Evolutionary conservation across 35 echinoderm and acorn worm genomes (phyloP).

Genomic region (Chiridota heheva): DNA sequence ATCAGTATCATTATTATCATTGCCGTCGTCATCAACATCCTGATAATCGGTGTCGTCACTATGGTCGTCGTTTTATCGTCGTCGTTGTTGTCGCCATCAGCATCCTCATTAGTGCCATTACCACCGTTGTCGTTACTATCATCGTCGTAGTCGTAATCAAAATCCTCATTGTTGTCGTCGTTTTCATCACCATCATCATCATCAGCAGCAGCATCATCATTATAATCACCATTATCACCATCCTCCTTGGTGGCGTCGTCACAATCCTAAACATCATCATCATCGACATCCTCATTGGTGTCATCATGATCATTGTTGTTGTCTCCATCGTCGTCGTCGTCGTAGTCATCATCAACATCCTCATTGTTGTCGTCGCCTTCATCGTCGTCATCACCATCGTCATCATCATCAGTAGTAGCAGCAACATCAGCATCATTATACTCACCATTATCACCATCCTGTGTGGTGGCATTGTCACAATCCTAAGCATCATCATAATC

Average conservation of each 20-base stretch:
- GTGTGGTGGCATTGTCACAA: neutral
- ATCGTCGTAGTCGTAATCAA: constrained; percentile 71
- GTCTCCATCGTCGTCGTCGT: neutral
- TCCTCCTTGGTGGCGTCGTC: neutral
- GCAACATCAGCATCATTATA: neutral
- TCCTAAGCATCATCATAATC: neutral
- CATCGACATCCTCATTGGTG: neutral
- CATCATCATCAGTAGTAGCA: neutral
- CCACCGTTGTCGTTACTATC: constrained; percentile 37
- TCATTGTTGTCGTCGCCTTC: neutral
- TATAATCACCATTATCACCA: constrained; percentile 51
- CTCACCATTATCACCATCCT: neutral
- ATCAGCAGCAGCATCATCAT: constrained; percentile 65
- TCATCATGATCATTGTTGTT: neutral
- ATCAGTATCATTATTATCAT: constrained; percentile 2
- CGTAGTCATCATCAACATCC: neutral
- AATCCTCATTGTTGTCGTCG: constrained; percentile 46
- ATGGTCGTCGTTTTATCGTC: no score
- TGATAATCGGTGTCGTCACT: neutral
- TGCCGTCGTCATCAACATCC: neutral
- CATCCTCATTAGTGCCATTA: neutral
- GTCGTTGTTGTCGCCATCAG: neutral
- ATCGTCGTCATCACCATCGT: neutral
- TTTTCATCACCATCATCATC: constrained; percentile 56
- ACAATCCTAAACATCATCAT: neutral